A percentile compares a stretch with the other conserved stretches of the same genome.
These are phyloP conservation scores for Myiozetetes cayanensis DNA, from an alignment of 2,113 vertebrate species.

Conservation along the genomic window DNA sequence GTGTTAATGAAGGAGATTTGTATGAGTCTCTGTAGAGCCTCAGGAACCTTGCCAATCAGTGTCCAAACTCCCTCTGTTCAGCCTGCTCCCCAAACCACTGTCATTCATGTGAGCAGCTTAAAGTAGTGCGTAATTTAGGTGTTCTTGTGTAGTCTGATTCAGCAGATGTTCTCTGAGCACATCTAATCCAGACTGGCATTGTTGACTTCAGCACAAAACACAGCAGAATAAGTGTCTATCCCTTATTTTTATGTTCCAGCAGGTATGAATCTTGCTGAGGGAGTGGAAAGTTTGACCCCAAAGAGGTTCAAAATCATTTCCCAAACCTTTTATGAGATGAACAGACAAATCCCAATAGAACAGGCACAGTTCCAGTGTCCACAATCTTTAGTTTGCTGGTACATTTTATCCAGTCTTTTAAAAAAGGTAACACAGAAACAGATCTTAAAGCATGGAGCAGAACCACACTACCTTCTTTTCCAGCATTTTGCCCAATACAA, in stretches of 20 bases:
- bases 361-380: background rate
- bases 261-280: background rate
- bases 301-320: background rate
- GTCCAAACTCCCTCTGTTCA: background rate
- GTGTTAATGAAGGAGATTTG: background rate
- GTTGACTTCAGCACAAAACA: background rate
- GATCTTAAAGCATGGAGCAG: background rate
- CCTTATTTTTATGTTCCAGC: background rate
- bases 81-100: fast-evolving
- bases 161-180: background rate
- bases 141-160: background rate
- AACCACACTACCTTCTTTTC: background rate
- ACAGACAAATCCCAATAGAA: background rate
- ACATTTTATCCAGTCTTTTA: background rate
- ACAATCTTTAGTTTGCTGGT: background rate
- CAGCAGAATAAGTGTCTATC: background rate
- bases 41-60: background rate
- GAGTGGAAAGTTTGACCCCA: background rate
- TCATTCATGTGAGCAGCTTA: background rate
- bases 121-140: background rate
- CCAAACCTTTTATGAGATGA: background rate
- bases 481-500: background rate
- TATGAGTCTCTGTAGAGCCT: background rate
- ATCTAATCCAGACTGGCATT: background rate
- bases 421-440: background rate